These are phyloP conservation scores for Nannoperca obscura DNA, from an alignment of 2,797 vertebrate species.

Conservation along the genomic window DNA sequence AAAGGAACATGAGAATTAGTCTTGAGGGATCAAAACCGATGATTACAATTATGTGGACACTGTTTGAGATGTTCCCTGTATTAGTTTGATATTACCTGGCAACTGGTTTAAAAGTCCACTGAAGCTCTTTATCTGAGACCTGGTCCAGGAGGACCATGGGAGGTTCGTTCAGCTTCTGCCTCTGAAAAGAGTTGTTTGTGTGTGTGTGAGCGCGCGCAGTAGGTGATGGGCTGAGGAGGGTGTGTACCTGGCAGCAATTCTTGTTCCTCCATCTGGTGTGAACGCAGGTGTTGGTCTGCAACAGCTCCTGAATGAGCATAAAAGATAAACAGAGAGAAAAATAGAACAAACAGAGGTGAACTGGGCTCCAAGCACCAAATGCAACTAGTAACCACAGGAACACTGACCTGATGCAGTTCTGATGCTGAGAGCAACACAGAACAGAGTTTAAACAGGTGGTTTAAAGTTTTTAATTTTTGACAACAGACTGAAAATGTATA, in stretches of 20 bases:
- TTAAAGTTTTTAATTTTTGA: not conserved
- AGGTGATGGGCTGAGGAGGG: conserved; percentile 39
- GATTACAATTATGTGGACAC: conserved; percentile 7
- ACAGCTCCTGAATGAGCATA: conserved; percentile 89
- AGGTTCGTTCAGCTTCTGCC: conserved; percentile 9
- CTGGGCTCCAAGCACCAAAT: not conserved
- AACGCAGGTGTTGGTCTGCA: conserved; percentile 91
- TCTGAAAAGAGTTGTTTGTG: not conserved
- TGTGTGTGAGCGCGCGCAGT: conserved; percentile 21
- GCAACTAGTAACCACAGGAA: not conserved
- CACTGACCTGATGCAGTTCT: not conserved
- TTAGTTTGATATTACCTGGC: not conserved
- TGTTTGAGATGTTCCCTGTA: not conserved
- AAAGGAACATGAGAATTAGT: not conserved
- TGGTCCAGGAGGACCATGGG: not conserved
- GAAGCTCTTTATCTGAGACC: conserved; percentile 8
- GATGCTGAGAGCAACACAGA: not conserved
- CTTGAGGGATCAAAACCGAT: not conserved
- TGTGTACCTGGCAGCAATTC: conserved; percentile 93
- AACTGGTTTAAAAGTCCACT: conserved; percentile 3
- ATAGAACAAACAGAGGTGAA: conserved; percentile 16
- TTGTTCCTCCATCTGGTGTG: conserved; percentile 96
- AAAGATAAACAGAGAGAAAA: conserved; percentile 34
- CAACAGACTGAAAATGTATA: not conserved
- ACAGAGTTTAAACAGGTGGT: not conserved